Base-by-base conservation (phyloP, 2,113 vertebrate species). In the Caloenas nicobarica region DNA sequence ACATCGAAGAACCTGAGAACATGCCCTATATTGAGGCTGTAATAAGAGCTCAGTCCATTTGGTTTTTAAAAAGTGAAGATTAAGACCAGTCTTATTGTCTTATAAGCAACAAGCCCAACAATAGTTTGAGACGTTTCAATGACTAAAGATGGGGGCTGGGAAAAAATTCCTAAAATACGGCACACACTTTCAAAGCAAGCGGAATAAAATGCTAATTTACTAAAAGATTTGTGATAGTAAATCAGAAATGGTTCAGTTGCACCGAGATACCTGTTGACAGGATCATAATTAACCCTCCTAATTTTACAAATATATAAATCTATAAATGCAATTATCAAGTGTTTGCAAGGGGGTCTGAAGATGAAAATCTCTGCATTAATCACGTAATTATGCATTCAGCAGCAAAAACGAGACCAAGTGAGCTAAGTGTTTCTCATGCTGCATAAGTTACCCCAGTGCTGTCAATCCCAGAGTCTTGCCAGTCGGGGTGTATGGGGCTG, bases 301-400 rank as follows among this genome's bases (percentile, higher is more conserved):
- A 56, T 88, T 78, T 65, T 84, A 84, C 57, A 93, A 89, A 93
- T 86, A 62, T 68, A 40, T 69, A 81, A 77, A 87, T 62, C 68
- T 82, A 44, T 62, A 56, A 93, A 74, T 81, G 80, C 65, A 94
- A 90, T 94, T 88, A 96, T 34, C 62, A 77, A 64, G 40, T 64
- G 60, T 71, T 88, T 93, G 88, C 66, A 95, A 84, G 36, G 38
- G 57, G 40, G 65, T 86, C 57, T 70, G 69, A 88, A 95, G 90
- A 91, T 84, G 29, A 93, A 80, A 93, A 86, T 56, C 90, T 81
- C 51, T 68, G 69, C 88, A 86, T 74, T 90, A 93, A 96, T 91
- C 91, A 93, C 50, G 77, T 50, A 70, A 25, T 69, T 86, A 58
- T 19, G 60, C 23, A 80, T 71, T 83, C 9, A 89, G 51, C 28